These are phyloP conservation scores for Nanger granti DNA, from an alignment of 2,113 vertebrate genomes.

Conservation along the genomic window DNA sequence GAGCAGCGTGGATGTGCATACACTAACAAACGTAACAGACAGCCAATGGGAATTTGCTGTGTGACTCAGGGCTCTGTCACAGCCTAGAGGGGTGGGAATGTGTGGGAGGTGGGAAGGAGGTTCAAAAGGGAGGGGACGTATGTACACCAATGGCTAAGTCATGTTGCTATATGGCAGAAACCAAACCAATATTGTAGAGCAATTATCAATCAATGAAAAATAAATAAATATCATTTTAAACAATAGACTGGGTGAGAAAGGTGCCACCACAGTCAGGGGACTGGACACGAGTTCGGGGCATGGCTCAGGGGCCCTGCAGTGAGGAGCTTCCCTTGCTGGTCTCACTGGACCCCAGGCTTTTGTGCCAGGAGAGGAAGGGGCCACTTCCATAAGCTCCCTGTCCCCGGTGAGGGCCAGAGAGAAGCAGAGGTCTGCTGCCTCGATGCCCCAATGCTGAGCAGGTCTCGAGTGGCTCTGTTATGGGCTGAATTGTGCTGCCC, in stretches of 20 bases:
- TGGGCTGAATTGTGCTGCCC: neutral
- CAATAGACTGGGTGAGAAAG: neutral
- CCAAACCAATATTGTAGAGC: neutral
- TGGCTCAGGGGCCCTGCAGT: neutral
- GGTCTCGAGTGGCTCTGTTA: neutral
- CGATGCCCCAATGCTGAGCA: neutral
- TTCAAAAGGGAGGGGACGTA: neutral
- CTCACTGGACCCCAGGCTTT: neutral
- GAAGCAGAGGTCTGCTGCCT: neutral
- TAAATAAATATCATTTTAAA: neutral
- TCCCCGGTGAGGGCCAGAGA: neutral
- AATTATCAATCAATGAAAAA: neutral
- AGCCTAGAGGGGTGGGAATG: neutral
- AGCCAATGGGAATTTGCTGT: neutral
- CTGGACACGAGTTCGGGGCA: too few relatives aligned
- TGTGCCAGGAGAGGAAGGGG: neutral
- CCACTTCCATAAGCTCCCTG: neutral
- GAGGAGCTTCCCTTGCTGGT: neutral
- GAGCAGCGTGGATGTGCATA: neutral
- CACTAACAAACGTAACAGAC: neutral
- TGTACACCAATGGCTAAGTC: neutral
- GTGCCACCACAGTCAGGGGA: neutral
- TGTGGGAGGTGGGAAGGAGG: neutral
- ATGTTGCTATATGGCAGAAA: neutral
- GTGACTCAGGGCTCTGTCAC: neutral